These are phyloP conservation scores for Enteromius afrohamiltoni DNA, from an alignment of 2,797 vertebrate species.

Conservation along the genomic window DNA sequence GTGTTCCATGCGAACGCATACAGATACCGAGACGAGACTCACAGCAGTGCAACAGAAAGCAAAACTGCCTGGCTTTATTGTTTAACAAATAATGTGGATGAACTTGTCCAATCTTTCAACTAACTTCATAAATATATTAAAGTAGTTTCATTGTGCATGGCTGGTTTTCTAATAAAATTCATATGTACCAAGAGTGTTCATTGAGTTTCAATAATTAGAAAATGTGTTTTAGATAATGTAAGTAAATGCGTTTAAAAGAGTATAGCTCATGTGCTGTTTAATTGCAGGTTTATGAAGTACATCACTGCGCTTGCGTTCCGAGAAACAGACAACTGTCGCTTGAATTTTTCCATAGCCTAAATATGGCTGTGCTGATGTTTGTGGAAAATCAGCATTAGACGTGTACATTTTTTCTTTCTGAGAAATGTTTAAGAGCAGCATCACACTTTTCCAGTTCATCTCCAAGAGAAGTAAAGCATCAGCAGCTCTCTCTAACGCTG, in stretches of 20 bases:
- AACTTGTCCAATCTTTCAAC: not conserved
- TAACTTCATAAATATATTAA: not conserved
- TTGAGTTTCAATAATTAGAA: not conserved
- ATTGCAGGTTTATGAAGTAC: not conserved
- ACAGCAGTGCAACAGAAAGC: slow-evolving; percentile 3
- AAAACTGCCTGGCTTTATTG: not conserved
- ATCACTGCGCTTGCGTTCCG: not conserved
- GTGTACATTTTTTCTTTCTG: not conserved
- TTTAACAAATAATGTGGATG: not conserved
- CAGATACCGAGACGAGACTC: not conserved
- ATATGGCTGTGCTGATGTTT: slow-evolving; percentile 26
- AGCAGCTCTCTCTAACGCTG: slow-evolving; percentile 10
- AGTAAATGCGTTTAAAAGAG: not conserved
- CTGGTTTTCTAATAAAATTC: not conserved
- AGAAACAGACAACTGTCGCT: not conserved
- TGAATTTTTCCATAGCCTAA: slow-evolving; percentile 1
- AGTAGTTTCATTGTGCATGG: too few relatives aligned
- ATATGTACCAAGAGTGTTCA: not conserved
- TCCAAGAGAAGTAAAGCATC: slow-evolving; percentile 5
- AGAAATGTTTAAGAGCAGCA: not conserved
- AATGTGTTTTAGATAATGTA: not conserved
- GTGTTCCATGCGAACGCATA: slow-evolving; percentile 24
- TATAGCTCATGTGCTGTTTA: not conserved
- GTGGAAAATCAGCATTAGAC: slow-evolving; percentile 38
- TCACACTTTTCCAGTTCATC: slow-evolving; percentile 39